Conservation (phyloP, 1,140 invertebrate genomes). For the Arctopsyche grandis region DNA sequence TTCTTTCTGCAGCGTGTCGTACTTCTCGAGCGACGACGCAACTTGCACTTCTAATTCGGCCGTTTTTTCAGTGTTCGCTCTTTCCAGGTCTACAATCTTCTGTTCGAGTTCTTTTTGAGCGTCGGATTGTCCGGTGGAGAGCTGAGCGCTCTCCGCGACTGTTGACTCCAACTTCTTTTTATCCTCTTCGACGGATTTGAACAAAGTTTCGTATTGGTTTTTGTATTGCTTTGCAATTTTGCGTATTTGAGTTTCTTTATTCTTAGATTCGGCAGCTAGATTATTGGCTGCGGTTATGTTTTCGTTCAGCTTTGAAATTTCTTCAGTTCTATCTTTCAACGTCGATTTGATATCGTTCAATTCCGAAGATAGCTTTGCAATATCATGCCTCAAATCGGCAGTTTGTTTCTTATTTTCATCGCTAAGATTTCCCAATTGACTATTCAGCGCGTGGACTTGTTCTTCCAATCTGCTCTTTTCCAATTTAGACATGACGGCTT, state of each 20-base stretch:
- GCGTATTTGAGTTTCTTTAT: slow-evolving; percentile 84
- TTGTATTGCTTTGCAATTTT: slow-evolving; percentile 95
- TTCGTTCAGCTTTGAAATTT: slow-evolving; percentile 73
- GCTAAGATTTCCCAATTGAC: slow-evolving; percentile 64
- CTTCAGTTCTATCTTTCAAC: slow-evolving; percentile 69
- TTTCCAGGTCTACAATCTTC: slow-evolving; percentile 60
- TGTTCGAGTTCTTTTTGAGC: slow-evolving; percentile 59
- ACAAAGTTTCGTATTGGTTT: slow-evolving; percentile 80
- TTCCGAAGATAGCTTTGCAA: slow-evolving; percentile 67
- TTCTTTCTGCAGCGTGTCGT: slow-evolving; percentile 75
- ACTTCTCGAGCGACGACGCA: slow-evolving; percentile 68
- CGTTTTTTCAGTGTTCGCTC: slow-evolving; percentile 64
- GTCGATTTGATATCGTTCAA: slow-evolving; percentile 67
- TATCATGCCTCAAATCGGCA: slow-evolving; percentile 62
- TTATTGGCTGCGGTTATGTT: slow-evolving; percentile 67
- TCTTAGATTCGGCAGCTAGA: slow-evolving; percentile 72
- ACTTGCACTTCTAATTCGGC: slow-evolving; percentile 73
- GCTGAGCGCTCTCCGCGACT: slow-evolving; percentile 60
- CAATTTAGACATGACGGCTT: slow-evolving; percentile 69
- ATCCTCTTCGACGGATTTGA: slow-evolving; percentile 73
- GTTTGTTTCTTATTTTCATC: slow-evolving; percentile 69
- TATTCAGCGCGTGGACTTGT: slow-evolving; percentile 71
- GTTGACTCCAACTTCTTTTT: slow-evolving; percentile 66
- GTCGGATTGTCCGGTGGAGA: slow-evolving; percentile 59
- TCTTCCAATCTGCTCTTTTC: slow-evolving; percentile 82